Conservation (phyloP, 2,797 vertebrate genomes). For the Acrossocheilus wenchowensis region DNA sequence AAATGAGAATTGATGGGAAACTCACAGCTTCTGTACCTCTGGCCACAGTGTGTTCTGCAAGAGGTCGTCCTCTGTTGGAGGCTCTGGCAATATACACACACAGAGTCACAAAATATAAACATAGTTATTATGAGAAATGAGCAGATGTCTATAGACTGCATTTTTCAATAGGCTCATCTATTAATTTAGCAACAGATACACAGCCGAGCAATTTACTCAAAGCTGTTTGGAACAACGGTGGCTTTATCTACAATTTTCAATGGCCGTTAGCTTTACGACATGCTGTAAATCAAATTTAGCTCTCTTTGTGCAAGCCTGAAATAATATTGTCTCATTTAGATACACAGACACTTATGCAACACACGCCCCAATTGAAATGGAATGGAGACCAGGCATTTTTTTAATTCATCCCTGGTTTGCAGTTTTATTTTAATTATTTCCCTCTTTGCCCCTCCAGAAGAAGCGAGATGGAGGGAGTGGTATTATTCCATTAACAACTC, state of each 20-base stretch:
- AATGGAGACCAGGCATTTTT: slow-evolving; percentile 29
- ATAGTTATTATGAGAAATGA: slow-evolving; percentile 14
- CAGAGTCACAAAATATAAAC: slow-evolving; percentile 20
- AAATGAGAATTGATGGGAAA: slow-evolving; percentile 59
- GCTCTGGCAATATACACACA: slow-evolving; percentile 77
- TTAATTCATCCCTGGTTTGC: slow-evolving; percentile 48
- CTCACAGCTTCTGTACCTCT: slow-evolving; percentile 98
- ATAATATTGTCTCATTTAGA: slow-evolving; percentile 36
- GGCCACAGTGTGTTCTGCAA: slow-evolving; percentile 98
- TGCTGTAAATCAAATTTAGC: slow-evolving; percentile 45
- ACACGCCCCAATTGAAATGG: slow-evolving; percentile 38
- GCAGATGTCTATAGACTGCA: slow-evolving; percentile 19
- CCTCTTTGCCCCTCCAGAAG: slow-evolving; percentile 58
- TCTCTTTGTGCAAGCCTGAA: slow-evolving; percentile 37
- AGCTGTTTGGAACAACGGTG: slow-evolving; percentile 63
- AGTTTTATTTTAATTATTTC: slow-evolving; percentile 61
- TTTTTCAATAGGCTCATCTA: slow-evolving; percentile 43
- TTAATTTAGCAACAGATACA: slow-evolving; percentile 48
- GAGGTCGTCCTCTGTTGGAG: slow-evolving; percentile 94
- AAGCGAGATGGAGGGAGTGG: slow-evolving; percentile 22
- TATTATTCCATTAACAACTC: slow-evolving; percentile 72
- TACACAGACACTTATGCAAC: slow-evolving; percentile 31
- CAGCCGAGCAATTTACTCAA: slow-evolving; percentile 44
- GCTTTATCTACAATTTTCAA: slow-evolving; percentile 67
- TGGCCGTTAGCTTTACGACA: slow-evolving; percentile 59